Evolutionary conservation across 2,797 vertebrate species (phyloP), one percentile per base, ranked within the genome.

Genomic region (Gymnoscopelus braueri): DNA sequence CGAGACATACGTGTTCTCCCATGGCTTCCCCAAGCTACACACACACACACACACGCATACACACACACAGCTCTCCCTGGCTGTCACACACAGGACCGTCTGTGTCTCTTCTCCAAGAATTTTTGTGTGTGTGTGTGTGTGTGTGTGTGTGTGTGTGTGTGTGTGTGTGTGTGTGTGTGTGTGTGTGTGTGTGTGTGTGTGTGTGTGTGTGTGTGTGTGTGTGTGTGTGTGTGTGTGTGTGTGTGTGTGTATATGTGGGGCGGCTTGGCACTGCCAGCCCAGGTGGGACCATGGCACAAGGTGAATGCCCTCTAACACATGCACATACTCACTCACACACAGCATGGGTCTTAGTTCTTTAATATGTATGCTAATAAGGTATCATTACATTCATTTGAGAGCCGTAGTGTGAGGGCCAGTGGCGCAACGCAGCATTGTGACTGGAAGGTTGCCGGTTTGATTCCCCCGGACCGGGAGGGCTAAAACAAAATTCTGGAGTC

Each of bases 1-100:
- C 86, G 86, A 91, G 87, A 91, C 88, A 88, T 78, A 87, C 86
- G 84, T 75, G 86, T 86, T 89, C 90, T 85, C 81, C 80, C 49
- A 71, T 66, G 73, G 78, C 79, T 85, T 88, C 78, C 84, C 67
- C 71, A 11, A 87, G 81, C 81, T 63, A 65, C 85, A 88, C 74
- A 74, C 83, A 63, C 72, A 74, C 65, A 49, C 67, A 69, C 60
- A 56, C 63, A 52, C 66, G 64, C 65, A 63, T 67, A 44, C 51
- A 55, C 52, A 58, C 69, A 71, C 52, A 80, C 79, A 71, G 71
- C 3, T 75, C 68, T 84, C 78, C 71, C 84, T 66, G 72, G 83
- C 84, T 74, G 69, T 78, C 69, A 71, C 72, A 83, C 77, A 73
- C 84, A 89, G 84, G 87, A 87, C 82, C 53, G 85, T 87, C 88